A percentile compares a stretch with the other conserved stretches of the same genome.
These are phyloP conservation scores for Calameuta pallipes DNA, from an alignment of 2,888 invertebrate species.

Conservation along the genomic window DNA sequence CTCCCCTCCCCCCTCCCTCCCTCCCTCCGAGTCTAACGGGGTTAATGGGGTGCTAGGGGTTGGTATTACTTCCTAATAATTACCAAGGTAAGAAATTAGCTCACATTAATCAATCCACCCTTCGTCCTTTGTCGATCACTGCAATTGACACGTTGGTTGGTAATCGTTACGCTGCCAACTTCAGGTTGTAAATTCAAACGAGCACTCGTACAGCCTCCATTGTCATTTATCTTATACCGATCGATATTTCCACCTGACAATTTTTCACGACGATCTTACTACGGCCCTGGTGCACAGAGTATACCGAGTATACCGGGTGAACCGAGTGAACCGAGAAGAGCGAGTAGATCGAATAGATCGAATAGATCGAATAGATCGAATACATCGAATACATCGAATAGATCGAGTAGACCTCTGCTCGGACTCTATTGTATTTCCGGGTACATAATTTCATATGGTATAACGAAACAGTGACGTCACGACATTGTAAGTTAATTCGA, in stretches of 20 bases:
- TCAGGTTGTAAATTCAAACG: not conserved
- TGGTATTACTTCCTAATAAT: not conserved
- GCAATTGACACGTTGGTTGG: not conserved
- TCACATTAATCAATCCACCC: not conserved
- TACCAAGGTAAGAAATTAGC: not conserved
- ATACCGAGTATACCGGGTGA: too few relatives aligned
- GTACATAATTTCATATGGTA: not conserved
- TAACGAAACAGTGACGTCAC: not conserved
- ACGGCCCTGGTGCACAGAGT: not conserved
- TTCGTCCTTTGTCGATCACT: not conserved
- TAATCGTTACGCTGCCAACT: not conserved
- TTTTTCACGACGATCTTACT: not conserved
- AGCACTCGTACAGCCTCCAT: not conserved
- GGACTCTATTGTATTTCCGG: not conserved
- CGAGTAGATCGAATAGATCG: too few relatives aligned
- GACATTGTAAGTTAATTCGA: not conserved
- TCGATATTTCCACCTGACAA: not conserved
- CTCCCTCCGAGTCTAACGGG: rapidly evolving
- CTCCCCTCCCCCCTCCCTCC: not conserved
- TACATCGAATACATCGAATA: too few relatives aligned
- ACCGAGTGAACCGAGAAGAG: too few relatives aligned
- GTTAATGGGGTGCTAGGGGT: not conserved
- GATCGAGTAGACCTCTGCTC: too few relatives aligned
- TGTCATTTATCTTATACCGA: not conserved
- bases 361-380: too few relatives aligned